Evolutionary conservation across 2,113 vertebrate species (phyloP), one percentile per base, ranked within the genome.

Genomic region (Delphinus delphis): DNA sequence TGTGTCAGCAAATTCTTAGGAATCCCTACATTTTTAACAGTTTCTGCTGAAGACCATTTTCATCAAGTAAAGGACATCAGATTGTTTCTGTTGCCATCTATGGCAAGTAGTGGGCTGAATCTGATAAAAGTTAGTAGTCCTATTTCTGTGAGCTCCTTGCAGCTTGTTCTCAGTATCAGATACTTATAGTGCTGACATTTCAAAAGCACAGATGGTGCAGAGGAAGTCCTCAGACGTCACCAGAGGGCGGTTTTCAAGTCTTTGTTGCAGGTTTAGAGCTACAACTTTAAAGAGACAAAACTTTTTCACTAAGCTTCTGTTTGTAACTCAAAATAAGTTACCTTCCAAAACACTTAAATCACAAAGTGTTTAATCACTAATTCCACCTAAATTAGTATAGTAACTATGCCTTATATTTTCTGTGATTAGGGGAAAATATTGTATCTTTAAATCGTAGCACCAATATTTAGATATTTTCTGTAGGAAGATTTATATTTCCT

Each of bases 111-210:
- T 98, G 98, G 98, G 98, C 81, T 98, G 97, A 96, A 90, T 96
- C 84, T 90, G 84, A 96, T 96, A 88, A 90, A 97, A 98, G 92
- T 97, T 97, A 93, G 95, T 96, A 88, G 94, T 98, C 96, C 98
- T 98, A 98, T 98, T 98, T 98, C 97, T 98, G 97, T 97, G 96
- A 97, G 97, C 90, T 97, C 36, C 94, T 94, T 95, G 96, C 96
- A 93, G 97, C 95, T 84, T 98, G 97, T 98, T 98, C 98, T 97
- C 98, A 97, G 98, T 82, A 97, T 97, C 79, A 73, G 97, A 98
- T 93, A 97, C 98, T 98, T 98, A 98, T 98, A 98, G 98, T 97
- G 90, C 97, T 98, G 98, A 98, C 98, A 98, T 98, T 98, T 98
- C 96, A 28, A 74, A 97, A 88, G 97, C 97, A 98, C 98, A 98